Conservation (phyloP, 2,113 vertebrate genomes). For the Cisticola juncidis region DNA sequence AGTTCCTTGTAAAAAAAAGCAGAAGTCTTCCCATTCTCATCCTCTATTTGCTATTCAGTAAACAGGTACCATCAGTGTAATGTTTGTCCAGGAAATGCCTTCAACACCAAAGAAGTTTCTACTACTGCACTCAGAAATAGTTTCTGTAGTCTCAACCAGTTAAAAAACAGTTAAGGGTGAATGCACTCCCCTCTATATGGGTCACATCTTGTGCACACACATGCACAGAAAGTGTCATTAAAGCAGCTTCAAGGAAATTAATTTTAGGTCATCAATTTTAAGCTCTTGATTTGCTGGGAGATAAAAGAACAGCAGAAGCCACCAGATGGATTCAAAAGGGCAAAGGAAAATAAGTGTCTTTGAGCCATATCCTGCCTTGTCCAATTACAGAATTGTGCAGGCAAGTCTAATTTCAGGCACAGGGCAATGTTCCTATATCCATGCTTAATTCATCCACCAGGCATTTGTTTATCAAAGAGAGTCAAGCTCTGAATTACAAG, state of each 20-base stretch:
- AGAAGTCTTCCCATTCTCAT: neutral
- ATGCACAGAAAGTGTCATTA: neutral
- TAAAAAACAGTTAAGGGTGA: neutral
- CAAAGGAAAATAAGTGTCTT: constrained; percentile 19
- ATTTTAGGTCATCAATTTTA: constrained; percentile 35
- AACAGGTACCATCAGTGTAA: neutral
- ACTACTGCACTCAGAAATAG: neutral
- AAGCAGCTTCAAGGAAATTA: constrained; percentile 16
- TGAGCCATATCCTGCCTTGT: constrained; percentile 5
- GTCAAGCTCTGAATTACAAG: neutral
- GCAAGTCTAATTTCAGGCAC: neutral
- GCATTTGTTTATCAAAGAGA: neutral
- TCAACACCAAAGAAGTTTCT: neutral
- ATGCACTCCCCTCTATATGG: neutral
- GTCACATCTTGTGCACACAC: neutral
- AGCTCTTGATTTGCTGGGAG: constrained; percentile 35
- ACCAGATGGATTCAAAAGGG: constrained; percentile 28
- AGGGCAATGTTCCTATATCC: neutral
- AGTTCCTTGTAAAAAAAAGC: neutral
- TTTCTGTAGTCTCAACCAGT: neutral
- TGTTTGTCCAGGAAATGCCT: neutral
- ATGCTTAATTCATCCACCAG: neutral
- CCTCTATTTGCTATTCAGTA: neutral
- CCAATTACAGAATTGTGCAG: neutral
- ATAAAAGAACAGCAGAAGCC: constrained; percentile 39